Conservation (phyloP, 1,140 invertebrate species). For the Drosophila baimaii region DNA sequence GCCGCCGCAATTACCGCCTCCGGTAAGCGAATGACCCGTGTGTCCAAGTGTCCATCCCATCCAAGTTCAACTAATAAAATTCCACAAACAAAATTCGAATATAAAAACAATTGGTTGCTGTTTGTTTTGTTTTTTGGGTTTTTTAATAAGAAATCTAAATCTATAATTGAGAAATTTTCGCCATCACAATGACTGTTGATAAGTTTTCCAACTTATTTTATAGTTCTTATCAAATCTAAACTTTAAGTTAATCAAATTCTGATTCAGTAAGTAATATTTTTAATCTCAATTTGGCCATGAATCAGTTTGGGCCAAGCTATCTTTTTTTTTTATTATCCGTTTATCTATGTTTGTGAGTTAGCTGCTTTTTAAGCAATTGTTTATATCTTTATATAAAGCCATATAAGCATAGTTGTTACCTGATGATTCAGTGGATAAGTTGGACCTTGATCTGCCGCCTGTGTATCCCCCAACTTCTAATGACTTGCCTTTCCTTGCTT, state of each 20-base stretch:
- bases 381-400: no score
- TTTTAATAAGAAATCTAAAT: no score
- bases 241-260: neutral
- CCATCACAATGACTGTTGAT: neutral
- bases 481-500: neutral
- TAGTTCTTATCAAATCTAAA: neutral
- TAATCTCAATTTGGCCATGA: neutral
- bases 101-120: neutral
- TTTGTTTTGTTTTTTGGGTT: neutral
- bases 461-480: no score
- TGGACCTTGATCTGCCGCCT: no score
- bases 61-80: slow-evolving; percentile 6
- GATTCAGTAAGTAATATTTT: neutral
- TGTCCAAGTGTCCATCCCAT: slow-evolving; percentile 5
- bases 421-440: no score
- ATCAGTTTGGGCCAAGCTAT: neutral
- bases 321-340: neutral
- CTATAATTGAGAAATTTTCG: neutral
- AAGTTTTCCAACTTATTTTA: neutral
- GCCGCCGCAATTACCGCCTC: slow-evolving; percentile 86
- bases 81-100: slow-evolving; percentile 4
- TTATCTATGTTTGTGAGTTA: no score
- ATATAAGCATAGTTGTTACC: no score
- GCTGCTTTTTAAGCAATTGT: no score
- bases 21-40: slow-evolving; percentile 84